phyloP scores from a whole-genome alignment of 2,888 invertebrate genomes.

The Tribolium freemani region DNA sequence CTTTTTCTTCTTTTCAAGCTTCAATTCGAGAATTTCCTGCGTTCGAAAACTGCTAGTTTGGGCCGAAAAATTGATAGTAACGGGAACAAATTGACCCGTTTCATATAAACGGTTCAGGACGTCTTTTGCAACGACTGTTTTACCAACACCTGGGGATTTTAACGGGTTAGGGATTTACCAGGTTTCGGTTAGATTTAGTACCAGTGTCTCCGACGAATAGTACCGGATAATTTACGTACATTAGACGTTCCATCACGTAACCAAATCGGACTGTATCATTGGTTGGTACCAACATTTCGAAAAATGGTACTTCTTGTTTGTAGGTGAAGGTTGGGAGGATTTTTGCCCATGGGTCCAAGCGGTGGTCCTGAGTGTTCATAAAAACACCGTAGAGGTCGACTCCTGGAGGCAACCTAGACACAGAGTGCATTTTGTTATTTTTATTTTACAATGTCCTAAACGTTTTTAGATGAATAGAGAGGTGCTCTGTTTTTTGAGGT shows the following conservation, averaged over 20 bases:
- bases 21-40: conserved; percentile 88
- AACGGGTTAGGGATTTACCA: not conserved
- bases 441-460: too few relatives aligned
- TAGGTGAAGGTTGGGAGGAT: conserved; percentile 83
- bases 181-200: conserved; percentile 53
- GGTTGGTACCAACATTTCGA: conserved; percentile 92
- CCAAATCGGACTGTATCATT: conserved; percentile 92
- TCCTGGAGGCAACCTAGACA: conserved; percentile 72
- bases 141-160: conserved; percentile 81
- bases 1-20: conserved; percentile 86
- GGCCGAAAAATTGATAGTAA: conserved; percentile 90
- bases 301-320: conserved; percentile 80
- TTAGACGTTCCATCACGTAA: conserved; percentile 82
- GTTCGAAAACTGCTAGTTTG: conserved; percentile 90
- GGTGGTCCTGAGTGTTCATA: conserved; percentile 78
- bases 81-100: conserved; percentile 77
- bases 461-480: not conserved
- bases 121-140: conserved; percentile 87
- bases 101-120: conserved; percentile 77
- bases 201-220: conserved; percentile 92
- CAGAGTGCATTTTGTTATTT: too few relatives aligned
- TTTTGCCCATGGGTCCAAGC: conserved; percentile 84
- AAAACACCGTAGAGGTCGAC: conserved; percentile 83
- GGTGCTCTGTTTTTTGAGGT: too few relatives aligned
- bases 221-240: conserved; percentile 81